phyloP scores from a whole-genome alignment of 1,140 invertebrate genomes.

The Drosophila nannoptera region DNA sequence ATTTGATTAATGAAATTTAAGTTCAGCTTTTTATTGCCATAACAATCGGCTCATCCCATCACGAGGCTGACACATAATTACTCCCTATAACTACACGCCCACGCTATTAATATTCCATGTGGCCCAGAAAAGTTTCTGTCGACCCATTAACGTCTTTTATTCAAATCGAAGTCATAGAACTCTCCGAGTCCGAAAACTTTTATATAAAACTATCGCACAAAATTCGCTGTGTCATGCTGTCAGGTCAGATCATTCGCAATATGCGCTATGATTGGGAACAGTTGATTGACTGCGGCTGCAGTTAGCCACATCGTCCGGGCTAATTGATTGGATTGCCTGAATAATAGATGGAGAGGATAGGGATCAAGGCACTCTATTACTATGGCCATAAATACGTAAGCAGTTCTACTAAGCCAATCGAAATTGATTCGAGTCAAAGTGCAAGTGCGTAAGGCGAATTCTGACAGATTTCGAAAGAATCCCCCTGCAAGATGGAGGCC shows the following conservation, averaged over 20 bases:
- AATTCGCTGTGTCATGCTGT: conserved; percentile 50
- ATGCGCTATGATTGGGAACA: conserved; percentile 9
- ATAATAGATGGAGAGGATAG: conserved; percentile 1
- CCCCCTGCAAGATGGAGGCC: no score
- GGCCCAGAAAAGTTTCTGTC: conserved; percentile 44
- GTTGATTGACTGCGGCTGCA: conserved; percentile 28
- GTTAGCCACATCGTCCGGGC: conserved; percentile 12
- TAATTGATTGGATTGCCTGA: conserved; percentile 41
- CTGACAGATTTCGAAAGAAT: no score
- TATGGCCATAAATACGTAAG: conserved; percentile 20
- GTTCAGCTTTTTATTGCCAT: background rate
- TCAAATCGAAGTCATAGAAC: conserved; percentile 42
- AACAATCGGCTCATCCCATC: background rate
- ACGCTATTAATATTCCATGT: conserved; percentile 60
- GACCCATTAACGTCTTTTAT: conserved; percentile 54
- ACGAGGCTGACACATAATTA: conserved; percentile 1
- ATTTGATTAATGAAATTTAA: conserved; percentile 1
- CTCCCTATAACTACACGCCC: conserved; percentile 19
- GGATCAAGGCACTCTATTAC: background rate
- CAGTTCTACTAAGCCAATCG: background rate
- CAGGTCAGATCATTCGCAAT: conserved; percentile 30
- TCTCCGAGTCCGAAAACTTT: conserved; percentile 36
- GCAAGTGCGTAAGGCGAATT: no score
- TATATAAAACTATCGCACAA: conserved; percentile 17
- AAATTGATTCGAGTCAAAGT: no score